Evolutionary conservation across 2,888 invertebrate species (phyloP).

Genomic region (Philonicus albiceps): DNA sequence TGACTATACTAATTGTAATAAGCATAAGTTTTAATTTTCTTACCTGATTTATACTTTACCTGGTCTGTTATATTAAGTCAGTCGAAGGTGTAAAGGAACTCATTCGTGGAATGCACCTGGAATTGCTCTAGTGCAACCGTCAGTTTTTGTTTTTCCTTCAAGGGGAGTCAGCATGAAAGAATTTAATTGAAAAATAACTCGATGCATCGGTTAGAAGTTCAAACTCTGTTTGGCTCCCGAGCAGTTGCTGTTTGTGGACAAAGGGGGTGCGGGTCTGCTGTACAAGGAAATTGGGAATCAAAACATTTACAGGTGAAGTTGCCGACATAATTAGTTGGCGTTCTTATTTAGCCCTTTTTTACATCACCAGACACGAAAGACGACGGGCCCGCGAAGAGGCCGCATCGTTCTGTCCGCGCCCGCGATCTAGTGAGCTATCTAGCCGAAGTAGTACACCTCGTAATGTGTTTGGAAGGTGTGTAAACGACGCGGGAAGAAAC

Average conservation of each 20-base stretch:
- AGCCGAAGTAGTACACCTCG: neutral
- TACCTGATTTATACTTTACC: neutral
- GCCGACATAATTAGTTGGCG: slow-evolving; percentile 38
- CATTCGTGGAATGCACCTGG: neutral
- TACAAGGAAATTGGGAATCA: slow-evolving; percentile 35
- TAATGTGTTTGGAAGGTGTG: slow-evolving; percentile 36
- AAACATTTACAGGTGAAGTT: slow-evolving; percentile 41
- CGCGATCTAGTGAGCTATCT: neutral
- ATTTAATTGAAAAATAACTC: slow-evolving; percentile 48
- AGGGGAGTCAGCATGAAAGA: neutral
- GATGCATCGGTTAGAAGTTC: neutral
- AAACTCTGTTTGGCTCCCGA: neutral
- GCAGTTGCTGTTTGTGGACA: neutral
- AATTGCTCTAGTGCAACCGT: neutral
- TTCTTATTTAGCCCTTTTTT: neutral
- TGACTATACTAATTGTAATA: neutral
- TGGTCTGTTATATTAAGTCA: neutral
- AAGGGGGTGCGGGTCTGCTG: neutral
- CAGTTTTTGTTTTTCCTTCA: neutral
- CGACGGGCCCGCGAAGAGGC: neutral
- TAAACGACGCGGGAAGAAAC: slow-evolving; percentile 16
- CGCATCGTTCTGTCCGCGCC: neutral
- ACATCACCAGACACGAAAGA: slow-evolving; percentile 7
- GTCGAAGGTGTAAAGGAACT: neutral
- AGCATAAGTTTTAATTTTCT: neutral